Conservation (phyloP, 2,888 invertebrate genomes). For the Phengaris arion region DNA sequence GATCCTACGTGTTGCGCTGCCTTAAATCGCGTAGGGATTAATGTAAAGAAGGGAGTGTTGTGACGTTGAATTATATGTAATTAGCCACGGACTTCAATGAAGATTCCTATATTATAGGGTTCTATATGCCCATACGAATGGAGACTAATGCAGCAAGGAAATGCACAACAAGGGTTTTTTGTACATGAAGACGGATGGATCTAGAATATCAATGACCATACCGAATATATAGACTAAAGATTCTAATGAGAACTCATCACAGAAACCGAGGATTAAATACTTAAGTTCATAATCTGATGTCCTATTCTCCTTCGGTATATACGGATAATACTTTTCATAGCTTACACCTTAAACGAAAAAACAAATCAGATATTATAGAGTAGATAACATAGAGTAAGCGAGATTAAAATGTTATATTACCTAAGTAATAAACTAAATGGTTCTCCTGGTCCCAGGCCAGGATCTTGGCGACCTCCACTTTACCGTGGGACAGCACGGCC, state of each 20-base stretch:
- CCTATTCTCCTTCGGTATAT: slow-evolving; percentile 68
- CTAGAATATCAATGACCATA: slow-evolving; percentile 33
- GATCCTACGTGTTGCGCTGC: neutral
- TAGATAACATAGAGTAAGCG: no score
- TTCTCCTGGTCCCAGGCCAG: slow-evolving; percentile 91
- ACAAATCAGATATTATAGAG: slow-evolving; percentile 38
- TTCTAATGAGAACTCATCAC: slow-evolving; percentile 7
- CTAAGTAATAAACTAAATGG: slow-evolving; percentile 88
- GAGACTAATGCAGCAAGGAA: neutral
- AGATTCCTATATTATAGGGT: neutral
- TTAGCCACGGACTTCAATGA: neutral
- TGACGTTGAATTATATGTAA: slow-evolving; percentile 9
- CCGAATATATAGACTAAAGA: neutral
- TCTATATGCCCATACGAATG: neutral
- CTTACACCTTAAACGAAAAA: slow-evolving; percentile 67
- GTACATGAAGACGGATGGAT: slow-evolving; percentile 24
- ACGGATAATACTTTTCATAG: slow-evolving; percentile 57
- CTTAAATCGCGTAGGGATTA: neutral
- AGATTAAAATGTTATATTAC: slow-evolving; percentile 44
- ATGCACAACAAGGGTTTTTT: slow-evolving; percentile 18
- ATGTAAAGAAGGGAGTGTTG: neutral
- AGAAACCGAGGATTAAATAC: slow-evolving; percentile 48
- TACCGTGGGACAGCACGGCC: slow-evolving; percentile 91
- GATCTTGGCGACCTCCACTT: slow-evolving; percentile 90
- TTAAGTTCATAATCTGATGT: slow-evolving; percentile 72